These are phyloP conservation scores for Tipula confusa DNA, from an alignment of 2,888 invertebrate species.

Conservation along the genomic window DNA sequence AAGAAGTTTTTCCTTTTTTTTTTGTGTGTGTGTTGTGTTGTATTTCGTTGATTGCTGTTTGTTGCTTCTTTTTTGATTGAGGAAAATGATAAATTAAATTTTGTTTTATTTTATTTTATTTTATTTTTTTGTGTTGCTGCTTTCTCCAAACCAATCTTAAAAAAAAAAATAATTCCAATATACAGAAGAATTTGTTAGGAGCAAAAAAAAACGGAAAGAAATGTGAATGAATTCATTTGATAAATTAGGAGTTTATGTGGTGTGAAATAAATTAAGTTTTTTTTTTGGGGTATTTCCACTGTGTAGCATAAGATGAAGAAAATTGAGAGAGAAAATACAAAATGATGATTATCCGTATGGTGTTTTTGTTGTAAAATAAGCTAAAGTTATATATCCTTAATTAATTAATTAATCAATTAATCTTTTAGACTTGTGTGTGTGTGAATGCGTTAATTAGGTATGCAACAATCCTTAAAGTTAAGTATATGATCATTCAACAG, in stretches of 20 bases:
- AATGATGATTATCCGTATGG: background rate
- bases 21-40: background rate
- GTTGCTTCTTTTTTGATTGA: slow-evolving; percentile 14
- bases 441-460: background rate
- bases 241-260: slow-evolving; percentile 25
- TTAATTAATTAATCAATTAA: slow-evolving; percentile 20
- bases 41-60: slow-evolving; percentile 14
- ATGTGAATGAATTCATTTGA: slow-evolving; percentile 20
- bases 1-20: background rate
- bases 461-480: background rate
- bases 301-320: background rate
- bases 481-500: background rate
- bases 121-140: background rate
- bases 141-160: slow-evolving; percentile 15
- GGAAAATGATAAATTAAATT: slow-evolving; percentile 20
- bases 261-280: slow-evolving; percentile 20
- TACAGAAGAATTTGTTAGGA: background rate
- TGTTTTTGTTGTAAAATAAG: background rate
- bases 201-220: background rate
- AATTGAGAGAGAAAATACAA: background rate
- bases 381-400: background rate
- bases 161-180: background rate
- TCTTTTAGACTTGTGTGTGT: background rate
- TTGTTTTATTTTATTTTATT: background rate
- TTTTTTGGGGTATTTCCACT: background rate